Conservation (phyloP, 1,140 invertebrate species). For the Sminthurides bifidus region DNA sequence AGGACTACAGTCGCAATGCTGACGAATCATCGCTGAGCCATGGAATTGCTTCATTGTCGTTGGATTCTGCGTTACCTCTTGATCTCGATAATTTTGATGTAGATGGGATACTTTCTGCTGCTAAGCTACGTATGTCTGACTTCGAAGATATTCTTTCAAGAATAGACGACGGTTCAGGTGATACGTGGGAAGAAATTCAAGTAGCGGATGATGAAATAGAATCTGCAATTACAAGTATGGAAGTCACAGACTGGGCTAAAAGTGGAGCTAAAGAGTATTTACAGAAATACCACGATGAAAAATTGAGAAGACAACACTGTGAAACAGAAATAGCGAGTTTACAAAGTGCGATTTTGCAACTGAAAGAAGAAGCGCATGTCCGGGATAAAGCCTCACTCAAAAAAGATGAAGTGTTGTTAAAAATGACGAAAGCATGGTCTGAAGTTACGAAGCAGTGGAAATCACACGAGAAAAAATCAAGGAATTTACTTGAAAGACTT, state of each 20-base stretch:
- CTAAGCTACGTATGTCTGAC: no score
- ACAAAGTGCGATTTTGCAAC: slow-evolving; percentile 17
- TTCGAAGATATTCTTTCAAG: slow-evolving; percentile 21
- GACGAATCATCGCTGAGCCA: no score
- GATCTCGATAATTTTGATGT: no score
- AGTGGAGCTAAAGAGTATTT: slow-evolving; percentile 8
- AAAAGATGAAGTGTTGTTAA: slow-evolving; percentile 16
- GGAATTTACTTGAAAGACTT: slow-evolving; percentile 9
- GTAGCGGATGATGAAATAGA: slow-evolving; percentile 11
- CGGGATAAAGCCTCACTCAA: slow-evolving; percentile 13
- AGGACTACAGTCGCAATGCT: no score
- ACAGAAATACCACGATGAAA: slow-evolving; percentile 28
- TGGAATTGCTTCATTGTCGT: no score
- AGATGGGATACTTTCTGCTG: no score
- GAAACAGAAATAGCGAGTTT: slow-evolving; percentile 22
- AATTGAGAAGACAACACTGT: slow-evolving; percentile 21
- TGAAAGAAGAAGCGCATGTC: slow-evolving; percentile 18
- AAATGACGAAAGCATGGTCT: slow-evolving; percentile 17
- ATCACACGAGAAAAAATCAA: slow-evolving; percentile 13
- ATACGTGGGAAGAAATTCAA: slow-evolving; percentile 6
- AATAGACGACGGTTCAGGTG: slow-evolving; percentile 8
- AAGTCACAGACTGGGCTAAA: slow-evolving; percentile 18
- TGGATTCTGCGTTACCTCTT: no score
- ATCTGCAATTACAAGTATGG: slow-evolving; percentile 6
- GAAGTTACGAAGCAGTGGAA: slow-evolving; percentile 21